Evolutionary conservation across 2,113 vertebrate genomes (phyloP).

Genomic region (Anolis sagrei): DNA sequence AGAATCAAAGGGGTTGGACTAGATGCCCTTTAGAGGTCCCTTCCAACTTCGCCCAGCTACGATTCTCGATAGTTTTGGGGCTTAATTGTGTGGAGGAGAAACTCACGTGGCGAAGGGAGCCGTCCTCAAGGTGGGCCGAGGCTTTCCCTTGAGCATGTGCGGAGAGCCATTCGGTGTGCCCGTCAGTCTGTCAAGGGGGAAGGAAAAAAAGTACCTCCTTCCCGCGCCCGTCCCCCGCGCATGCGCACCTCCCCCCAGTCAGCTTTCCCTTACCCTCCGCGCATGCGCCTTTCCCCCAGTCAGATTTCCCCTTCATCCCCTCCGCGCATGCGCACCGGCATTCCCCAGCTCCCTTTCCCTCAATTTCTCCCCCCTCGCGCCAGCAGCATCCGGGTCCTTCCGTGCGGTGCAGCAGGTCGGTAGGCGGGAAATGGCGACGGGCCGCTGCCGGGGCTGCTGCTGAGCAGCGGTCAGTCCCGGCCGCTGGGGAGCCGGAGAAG

Average conservation of each 20-base stretch:
- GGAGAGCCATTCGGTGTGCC: neutral
- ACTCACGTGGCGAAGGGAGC: too few species aligned
- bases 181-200: too few species aligned
- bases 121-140: too few species aligned
- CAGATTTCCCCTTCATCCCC: conserved; percentile 13
- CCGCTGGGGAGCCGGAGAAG: neutral
- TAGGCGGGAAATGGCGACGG: conserved; percentile 98
- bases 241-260: neutral
- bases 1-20: too few species aligned
- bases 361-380: conserved; percentile 39
- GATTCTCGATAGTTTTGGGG: too few species aligned
- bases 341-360: conserved; percentile 5
- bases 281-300: neutral
- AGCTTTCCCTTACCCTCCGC: neutral
- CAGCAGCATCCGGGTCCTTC: conserved; percentile 89
- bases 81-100: too few species aligned
- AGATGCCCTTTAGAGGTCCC: too few species aligned
- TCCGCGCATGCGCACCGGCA: neutral
- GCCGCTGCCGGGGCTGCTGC: conserved; percentile 80
- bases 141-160: neutral
- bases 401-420: conserved; percentile 84
- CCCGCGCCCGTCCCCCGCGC: neutral
- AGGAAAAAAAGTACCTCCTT: too few species aligned
- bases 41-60: too few species aligned
- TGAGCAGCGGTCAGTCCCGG: conserved; percentile 35